Conservation (phyloP, 2,888 invertebrate species). For the Parnassius mnemosyne region DNA sequence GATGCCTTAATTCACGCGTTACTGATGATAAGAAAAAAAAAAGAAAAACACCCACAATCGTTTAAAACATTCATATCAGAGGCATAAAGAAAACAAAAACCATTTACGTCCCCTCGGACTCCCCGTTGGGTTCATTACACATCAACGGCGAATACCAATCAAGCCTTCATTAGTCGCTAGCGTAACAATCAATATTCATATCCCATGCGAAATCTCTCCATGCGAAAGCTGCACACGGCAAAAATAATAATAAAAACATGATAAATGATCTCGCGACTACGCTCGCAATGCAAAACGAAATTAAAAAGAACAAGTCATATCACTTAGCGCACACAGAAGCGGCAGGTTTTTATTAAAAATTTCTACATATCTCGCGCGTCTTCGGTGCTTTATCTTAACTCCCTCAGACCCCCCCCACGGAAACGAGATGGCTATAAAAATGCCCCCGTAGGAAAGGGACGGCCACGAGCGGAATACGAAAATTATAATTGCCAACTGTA, state of each 20-base stretch:
- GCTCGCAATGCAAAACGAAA: constrained; percentile 72
- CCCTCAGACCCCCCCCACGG: constrained; percentile 44
- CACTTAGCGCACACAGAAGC: constrained; percentile 79
- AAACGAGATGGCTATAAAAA: constrained; percentile 68
- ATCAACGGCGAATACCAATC: constrained; percentile 72
- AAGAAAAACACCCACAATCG: constrained; percentile 37
- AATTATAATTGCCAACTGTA: constrained; percentile 80
- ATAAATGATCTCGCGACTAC: constrained; percentile 70
- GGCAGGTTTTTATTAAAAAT: constrained; percentile 76
- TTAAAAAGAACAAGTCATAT: constrained; percentile 81
- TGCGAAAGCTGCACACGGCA: constrained; percentile 38
- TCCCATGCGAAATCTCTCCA: constrained; percentile 75
- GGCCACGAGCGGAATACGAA: constrained; percentile 62
- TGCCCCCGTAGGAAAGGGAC: constrained; percentile 65
- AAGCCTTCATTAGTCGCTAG: constrained; percentile 70
- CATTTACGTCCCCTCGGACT: constrained; percentile 47
- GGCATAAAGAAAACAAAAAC: constrained; percentile 45
- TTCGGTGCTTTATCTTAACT: constrained; percentile 69
- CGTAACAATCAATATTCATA: constrained; percentile 78
- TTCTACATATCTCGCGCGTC: constrained; percentile 78
- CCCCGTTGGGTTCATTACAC: constrained; percentile 57
- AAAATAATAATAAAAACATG: constrained; percentile 42
- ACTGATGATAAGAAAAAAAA: constrained; percentile 45
- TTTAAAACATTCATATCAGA: constrained; percentile 36
- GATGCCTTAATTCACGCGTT: constrained; percentile 11